Evolutionary conservation across 1,140 invertebrate species (phyloP).

Genomic region (Drosophila sechellia): DNA sequence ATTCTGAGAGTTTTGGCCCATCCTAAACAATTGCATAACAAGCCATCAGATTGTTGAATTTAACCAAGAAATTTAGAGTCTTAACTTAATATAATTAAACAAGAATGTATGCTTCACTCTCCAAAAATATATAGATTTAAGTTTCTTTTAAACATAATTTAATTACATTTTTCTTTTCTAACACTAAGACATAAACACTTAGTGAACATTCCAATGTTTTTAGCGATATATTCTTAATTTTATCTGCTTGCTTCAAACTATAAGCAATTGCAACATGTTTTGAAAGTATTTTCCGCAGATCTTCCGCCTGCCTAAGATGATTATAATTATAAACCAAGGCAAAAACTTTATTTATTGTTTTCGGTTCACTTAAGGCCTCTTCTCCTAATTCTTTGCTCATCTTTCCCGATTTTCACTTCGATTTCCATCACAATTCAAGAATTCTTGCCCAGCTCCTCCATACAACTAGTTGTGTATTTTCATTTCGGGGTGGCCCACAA

Average conservation of each 20-base stretch:
- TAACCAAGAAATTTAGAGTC: background rate
- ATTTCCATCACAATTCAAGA: constrained; percentile 33
- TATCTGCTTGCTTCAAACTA: constrained; percentile 4
- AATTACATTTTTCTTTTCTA: too few relatives aligned
- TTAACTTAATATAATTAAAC: background rate
- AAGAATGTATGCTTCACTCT: background rate
- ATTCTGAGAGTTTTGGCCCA: background rate
- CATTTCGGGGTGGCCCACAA: constrained; percentile 25
- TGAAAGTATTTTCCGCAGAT: constrained; percentile 10
- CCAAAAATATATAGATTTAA: too few relatives aligned
- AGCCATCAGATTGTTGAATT: background rate
- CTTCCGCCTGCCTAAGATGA: constrained; percentile 1
- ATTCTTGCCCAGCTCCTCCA: constrained; percentile 6
- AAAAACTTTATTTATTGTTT: constrained; percentile 49
- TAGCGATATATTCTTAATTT: constrained; percentile 19
- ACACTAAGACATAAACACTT: background rate
- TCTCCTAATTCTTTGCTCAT: constrained; percentile 3
- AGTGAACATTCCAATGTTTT: constrained; percentile 4
- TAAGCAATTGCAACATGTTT: constrained; percentile 23
- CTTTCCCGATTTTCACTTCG: constrained; percentile 30
- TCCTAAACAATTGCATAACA: background rate
- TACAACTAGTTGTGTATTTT: constrained; percentile 37
- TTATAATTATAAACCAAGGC: constrained; percentile 48
- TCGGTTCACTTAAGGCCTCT: constrained; percentile 29
- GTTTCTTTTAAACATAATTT: too few relatives aligned